Conservation (phyloP, 2,888 invertebrate species). For the Scaptomyza caliginosa region DNA sequence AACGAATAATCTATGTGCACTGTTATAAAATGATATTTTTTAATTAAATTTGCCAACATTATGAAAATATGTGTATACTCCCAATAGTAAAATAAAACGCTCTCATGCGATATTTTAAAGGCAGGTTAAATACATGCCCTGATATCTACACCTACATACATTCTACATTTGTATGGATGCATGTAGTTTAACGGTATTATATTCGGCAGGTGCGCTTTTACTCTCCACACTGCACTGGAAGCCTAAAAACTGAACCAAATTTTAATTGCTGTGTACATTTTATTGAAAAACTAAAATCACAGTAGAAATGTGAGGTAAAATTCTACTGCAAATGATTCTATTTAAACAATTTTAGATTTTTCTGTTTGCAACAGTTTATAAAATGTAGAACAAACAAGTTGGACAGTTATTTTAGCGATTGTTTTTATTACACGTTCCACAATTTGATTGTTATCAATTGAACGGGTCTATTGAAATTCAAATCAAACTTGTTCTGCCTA, state of each 20-base stretch:
- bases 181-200: constrained; percentile 9
- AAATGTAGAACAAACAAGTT: no score
- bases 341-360: no score
- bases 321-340: no score
- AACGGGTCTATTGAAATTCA: no score
- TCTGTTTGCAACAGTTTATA: no score
- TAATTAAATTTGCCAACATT: background rate
- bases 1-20: constrained; percentile 1
- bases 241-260: constrained; percentile 3
- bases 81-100: constrained; percentile 29
- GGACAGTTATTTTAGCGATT: no score
- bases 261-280: no score
- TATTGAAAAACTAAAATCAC: background rate
- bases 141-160: background rate
- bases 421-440: no score
- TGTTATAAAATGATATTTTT: background rate
- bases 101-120: constrained; percentile 7
- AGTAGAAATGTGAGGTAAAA: no score
- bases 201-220: constrained; percentile 8
- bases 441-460: no score
- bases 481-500: no score
- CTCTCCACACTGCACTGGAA: constrained; percentile 21
- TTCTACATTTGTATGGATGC: background rate
- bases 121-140: background rate
- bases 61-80: constrained; percentile 8